Evolutionary conservation across 2,888 invertebrate genomes (phyloP), one percentile per base, ranked within the genome.

Genomic region (Rhingia campestris): DNA sequence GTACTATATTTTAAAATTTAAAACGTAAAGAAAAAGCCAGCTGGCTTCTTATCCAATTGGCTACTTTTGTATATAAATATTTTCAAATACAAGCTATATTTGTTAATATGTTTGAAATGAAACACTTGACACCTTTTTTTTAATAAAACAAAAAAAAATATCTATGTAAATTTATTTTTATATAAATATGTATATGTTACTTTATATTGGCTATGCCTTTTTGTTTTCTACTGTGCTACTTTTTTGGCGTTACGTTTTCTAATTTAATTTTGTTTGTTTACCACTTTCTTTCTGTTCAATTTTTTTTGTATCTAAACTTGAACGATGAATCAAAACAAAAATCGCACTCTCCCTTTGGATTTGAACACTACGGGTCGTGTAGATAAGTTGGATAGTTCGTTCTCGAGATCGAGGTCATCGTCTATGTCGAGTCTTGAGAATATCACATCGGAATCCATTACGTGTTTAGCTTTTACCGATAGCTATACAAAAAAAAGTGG

Each of bases 361-460:
- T 82, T 10, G 45, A 82, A 75, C 41, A 82, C 76, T 79, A 81
- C 86, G 75, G 86, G 86, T 72, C 95, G 95, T 93, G 93, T 94
- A 98, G 98, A 98, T 94, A 98, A 98, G 94, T 94, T 97, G 94
- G 98, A 98, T 94, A 97, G 96, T 92, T 96, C 97, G 88, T 98
- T 98, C 93, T 98, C 98, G 89, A 94, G 98, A 91, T 99, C 98
- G 88, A 95, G 98, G 90, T 98, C 98, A 92, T 98, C 98, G 92
- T 98, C 97, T 92, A 98, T 98, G 96, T 98, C 98, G 90, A 98
- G 98, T 92, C 94, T 99, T 91, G 98, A 99, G 93, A 98, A 98
- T 93, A 97, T 98, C 92, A 96, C 96, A 90, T 96, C 97, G 89
- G 99, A 99, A 93, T 96, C 98, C 91, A 96, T 99, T 90, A 97